Conservation (phyloP, 2,113 vertebrate genomes). For the Gallinago jamesoni region DNA sequence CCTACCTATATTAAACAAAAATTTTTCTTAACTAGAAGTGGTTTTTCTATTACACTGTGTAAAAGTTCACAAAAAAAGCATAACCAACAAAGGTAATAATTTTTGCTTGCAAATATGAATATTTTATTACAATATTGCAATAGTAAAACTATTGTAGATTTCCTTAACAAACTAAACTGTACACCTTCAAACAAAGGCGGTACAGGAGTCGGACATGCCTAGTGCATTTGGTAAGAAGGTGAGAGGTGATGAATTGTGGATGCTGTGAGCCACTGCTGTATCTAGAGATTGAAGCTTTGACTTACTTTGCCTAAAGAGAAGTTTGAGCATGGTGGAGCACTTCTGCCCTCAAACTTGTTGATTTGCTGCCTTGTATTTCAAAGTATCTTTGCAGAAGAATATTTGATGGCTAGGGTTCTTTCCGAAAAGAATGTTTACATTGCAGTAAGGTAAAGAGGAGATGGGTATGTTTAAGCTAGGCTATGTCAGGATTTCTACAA, state of each 20-base stretch:
- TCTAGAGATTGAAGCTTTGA: background rate
- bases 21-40: background rate
- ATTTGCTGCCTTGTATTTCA: background rate
- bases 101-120: background rate
- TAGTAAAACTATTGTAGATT: background rate
- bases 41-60: background rate
- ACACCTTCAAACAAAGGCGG: background rate
- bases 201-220: background rate
- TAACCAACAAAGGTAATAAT: background rate
- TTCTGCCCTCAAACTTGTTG: background rate
- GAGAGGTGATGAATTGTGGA: background rate
- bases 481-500: background rate
- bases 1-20: background rate
- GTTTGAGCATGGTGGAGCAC: background rate
- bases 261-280: background rate
- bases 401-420: background rate
- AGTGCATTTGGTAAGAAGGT: background rate
- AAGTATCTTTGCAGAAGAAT: background rate
- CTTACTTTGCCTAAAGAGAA: background rate
- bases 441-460: background rate
- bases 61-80: background rate
- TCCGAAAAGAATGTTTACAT: background rate
- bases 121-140: background rate
- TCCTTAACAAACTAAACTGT: background rate
- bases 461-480: background rate